Base-by-base conservation (phyloP, 37 sponge, comb jelly and placozoan genomes). In the Agelas oroides region DNA sequence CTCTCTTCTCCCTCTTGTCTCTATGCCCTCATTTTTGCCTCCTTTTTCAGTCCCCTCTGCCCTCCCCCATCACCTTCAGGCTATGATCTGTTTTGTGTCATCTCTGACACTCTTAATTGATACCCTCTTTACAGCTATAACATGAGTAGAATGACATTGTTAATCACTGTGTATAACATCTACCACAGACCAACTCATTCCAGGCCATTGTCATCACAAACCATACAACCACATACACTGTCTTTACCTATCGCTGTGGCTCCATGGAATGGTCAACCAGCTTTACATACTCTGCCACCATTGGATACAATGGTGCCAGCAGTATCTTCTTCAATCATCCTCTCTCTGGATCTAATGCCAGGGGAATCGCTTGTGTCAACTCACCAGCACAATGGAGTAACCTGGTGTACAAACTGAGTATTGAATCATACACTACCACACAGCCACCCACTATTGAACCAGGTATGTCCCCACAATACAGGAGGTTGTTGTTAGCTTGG, bases 221-320 rank as follows among this genome's bases (percentile, higher is more conserved):
- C 61, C 73, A 75, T 5, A 69, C 34, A 21, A 53, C 74, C 20
- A 62, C 88, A 0, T 88, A 83, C 61, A 36, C 88, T 39, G 56
- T 92, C 25, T 88, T 84, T 63, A 84, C 81, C 46, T 92, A 92
- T 65, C 75, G 75, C 52, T 87, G 88, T 78, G 79, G 79, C 39
- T 39, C 59, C 46, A 73, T 92, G 81, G 24, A 75, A 8, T 92
- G 93, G 93, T 54, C 71, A 36, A 64, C 53, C 15, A 21, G 21
- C n/a, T n/a, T n/a, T n/a, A n/a, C n/a, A n/a, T n/a, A n/a, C n/a
- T n/a, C n/a, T 17, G 85, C 85, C 33, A 75, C 65, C 23, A 63
- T 84, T 35, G 85, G 85, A 1, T 84, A 84, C 73, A 84, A 75
- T 46, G 76, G 65, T 25, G 57, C 24, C 11, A 76, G 85, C 21